Percentiles rank a stretch among this genome's conserved stretches.
Evolutionary conservation across 2,113 vertebrate genomes (phyloP).

Genomic region (Grantiella picta): DNA sequence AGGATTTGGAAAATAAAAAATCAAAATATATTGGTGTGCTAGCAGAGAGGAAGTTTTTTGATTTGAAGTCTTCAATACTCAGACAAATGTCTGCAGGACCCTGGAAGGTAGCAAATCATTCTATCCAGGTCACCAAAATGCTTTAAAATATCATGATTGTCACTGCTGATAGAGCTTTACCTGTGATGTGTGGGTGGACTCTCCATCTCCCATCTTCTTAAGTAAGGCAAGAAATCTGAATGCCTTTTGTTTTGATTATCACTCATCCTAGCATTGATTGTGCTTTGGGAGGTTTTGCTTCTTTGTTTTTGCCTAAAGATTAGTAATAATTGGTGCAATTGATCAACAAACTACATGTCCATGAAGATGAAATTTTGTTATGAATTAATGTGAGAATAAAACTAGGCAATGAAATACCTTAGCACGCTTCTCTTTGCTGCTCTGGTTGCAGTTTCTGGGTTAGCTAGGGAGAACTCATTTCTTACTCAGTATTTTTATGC

Average conservation of each 20-base stretch:
- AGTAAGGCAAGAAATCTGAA: neutral
- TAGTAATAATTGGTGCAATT: neutral
- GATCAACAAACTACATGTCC: neutral
- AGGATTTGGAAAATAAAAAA: neutral
- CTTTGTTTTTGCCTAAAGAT: neutral
- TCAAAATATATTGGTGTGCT: neutral
- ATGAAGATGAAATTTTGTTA: neutral
- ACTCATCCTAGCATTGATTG: neutral
- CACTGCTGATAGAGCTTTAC: neutral
- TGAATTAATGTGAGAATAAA: neutral
- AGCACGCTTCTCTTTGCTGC: neutral
- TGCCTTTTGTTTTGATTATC: neutral
- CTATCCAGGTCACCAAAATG: neutral
- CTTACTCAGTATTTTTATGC: neutral
- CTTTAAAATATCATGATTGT: neutral
- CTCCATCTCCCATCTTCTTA: neutral
- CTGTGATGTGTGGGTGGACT: neutral
- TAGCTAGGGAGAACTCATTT: neutral
- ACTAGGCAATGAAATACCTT: neutral
- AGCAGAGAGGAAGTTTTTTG: neutral
- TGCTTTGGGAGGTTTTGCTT: neutral
- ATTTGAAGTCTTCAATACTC: neutral
- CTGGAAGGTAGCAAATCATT: neutral
- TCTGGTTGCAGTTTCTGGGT: neutral
- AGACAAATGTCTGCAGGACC: neutral